These are phyloP conservation scores for Ceratitis capitata DNA, from an alignment of 1,140 invertebrate genomes.

Conservation along the genomic window DNA sequence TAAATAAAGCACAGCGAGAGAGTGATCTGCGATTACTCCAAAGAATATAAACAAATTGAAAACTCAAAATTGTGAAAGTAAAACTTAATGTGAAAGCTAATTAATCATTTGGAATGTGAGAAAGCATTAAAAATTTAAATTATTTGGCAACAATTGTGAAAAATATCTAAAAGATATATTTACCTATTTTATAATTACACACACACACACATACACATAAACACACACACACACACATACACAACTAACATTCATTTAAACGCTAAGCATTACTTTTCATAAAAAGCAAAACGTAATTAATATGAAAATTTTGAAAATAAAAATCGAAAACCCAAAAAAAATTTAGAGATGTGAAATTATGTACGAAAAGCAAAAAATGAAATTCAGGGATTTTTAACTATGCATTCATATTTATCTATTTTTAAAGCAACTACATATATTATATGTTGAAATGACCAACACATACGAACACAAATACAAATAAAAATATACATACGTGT, in stretches of 20 bases:
- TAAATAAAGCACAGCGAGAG: neutral
- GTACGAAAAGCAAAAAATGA: conserved; percentile 60
- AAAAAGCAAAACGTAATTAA: neutral
- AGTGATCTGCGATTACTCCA: neutral
- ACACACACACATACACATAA: neutral
- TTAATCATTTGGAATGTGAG: conserved; percentile 35
- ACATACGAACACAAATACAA: neutral
- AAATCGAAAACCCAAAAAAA: conserved; percentile 50
- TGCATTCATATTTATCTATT: neutral
- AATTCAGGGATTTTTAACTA: conserved; percentile 62
- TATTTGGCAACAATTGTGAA: conserved; percentile 33
- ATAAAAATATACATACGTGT: neutral
- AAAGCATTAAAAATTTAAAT: conserved; percentile 41
- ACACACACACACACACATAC: neutral
- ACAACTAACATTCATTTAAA: neutral
- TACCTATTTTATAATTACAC: neutral
- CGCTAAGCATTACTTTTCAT: neutral
- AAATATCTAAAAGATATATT: conserved; percentile 35
- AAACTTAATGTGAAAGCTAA: neutral
- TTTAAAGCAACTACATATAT: neutral
- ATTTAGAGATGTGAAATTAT: conserved; percentile 45
- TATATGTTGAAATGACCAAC: neutral
- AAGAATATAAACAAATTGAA: neutral
- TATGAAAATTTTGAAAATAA: conserved; percentile 35
- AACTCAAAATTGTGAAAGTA: conserved; percentile 17